Base-by-base conservation (phyloP, 1,140 invertebrate genomes). In the Zaprionus ornatus region DNA sequence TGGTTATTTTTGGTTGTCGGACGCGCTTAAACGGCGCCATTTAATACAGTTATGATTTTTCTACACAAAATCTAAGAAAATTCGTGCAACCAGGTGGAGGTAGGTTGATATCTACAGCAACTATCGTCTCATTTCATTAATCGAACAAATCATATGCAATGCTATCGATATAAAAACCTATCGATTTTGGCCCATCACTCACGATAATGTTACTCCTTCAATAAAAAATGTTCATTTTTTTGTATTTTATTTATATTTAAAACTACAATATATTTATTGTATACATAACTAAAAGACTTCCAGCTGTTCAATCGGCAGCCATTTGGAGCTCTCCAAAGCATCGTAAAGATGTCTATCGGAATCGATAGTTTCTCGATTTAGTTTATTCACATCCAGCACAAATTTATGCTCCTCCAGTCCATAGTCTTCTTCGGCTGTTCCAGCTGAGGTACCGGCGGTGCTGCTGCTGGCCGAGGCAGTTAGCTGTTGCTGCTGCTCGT, bases 251-350 rank as follows among this genome's bases (percentile, higher is more conserved):
- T 61, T 61, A 27, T 7, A 27, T 42, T 27, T 27, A 52, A 2
- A 52, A 27, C 13, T 32, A 19, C 23, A 19, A 62, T 48, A 27
- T 21, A 29, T 25, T n/a, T 10, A 57, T 27, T 17, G 32, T 25
- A 27, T 48, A 45, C n/a, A 45, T 50, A 50, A 59, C 32, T 90
- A 90, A 67, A 90, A 93, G 7, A 92, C 91, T 91, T 95, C 95
- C 69, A 95, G 71, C 32, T 94, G 94, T 50, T 95, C 95, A 68
- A 94, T 94, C 10, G 95, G 95, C 73, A 96, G 92, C 96, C 96
- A 97, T 80, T 96, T 96, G 3, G 96, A 97, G 76, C 95, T 95
- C 91, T 97, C 96, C 29, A 97, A 80, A n/a, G 95, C 95, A 93
- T 97, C 96, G 95, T 96, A 97, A 1, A 97, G 92, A 70, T 95